Base-by-base conservation (phyloP, 2,888 invertebrate genomes). In the Schrankia costaestrigalis region DNA sequence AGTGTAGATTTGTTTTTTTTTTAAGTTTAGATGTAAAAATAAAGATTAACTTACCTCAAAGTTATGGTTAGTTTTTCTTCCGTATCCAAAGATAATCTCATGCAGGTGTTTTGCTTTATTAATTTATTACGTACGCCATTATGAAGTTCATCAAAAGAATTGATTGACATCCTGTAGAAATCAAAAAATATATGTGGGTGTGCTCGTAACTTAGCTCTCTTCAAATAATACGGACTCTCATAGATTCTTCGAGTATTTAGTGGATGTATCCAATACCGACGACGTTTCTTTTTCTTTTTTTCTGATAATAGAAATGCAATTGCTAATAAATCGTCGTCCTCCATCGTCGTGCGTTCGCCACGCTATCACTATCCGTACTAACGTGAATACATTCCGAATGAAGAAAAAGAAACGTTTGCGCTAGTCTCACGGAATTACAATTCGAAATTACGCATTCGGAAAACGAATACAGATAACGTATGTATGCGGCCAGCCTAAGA, bases 341-440 rank as follows among this genome's bases (percentile, higher is more conserved):
- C n/a, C n/a, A 40, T 35, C 32, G 35, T 29, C 35, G 41, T 41
- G 30, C 35, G 32, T 23, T 34, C 22, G 11, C 21, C 7, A 23
- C 19, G 28, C 26, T 21, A 26, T 34, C 27, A 27, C 9, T 33
- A 22, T 27, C 11, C 25, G 33, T 22, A 33, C 26, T 33, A 23
- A 27, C 8, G n/a, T 26, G 22, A 8, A 22, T 33, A 33, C 18
- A 27, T 27, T 33, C 27, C 33, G 21, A 33, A 33, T 33, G 22
- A 26, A 34, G 19, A 34, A 34, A 34, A 24, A 26, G 25, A 26
- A 30, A 35, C 22, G 35, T 26, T 26, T 26, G 25, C 26, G 34
- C 19, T 34, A 34, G 27, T 26, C 35, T 30, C 24, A 35, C 29
- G 35, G 35, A 35, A 29, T 35, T 30, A 19, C 30, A n/a, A 25